These are phyloP conservation scores for Habropoda laboriosa DNA, from an alignment of 1,140 invertebrate genomes.

Conservation along the genomic window DNA sequence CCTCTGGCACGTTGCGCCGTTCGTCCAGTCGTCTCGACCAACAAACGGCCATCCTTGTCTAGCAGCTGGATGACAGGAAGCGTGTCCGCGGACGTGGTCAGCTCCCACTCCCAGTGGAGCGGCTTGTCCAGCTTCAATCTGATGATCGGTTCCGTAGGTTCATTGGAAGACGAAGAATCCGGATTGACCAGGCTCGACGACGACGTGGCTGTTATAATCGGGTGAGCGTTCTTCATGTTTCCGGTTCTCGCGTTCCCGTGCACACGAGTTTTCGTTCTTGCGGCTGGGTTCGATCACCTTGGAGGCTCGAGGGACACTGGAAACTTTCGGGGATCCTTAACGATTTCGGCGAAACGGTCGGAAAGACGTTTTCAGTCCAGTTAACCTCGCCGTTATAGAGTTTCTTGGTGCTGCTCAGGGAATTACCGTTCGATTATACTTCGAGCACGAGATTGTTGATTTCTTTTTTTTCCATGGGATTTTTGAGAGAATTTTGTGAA, in stretches of 20 bases:
- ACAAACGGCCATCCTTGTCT: conserved; percentile 73
- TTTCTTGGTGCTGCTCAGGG: too few relatives aligned
- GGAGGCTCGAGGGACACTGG: neutral
- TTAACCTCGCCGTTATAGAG: too few relatives aligned
- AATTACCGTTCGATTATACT: too few relatives aligned
- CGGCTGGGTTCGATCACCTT: conserved; percentile 14
- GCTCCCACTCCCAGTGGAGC: conserved; percentile 75
- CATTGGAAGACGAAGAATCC: conserved; percentile 44
- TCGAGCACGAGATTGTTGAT: too few relatives aligned
- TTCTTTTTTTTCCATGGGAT: too few relatives aligned
- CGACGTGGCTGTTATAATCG: conserved; percentile 67
- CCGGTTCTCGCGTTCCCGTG: conserved; percentile 34
- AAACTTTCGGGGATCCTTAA: neutral
- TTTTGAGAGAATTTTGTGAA: too few relatives aligned
- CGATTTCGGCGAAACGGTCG: neutral
- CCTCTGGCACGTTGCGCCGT: conserved; percentile 75
- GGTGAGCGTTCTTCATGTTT: conserved; percentile 66
- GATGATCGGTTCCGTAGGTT: conserved; percentile 69
- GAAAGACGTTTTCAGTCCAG: neutral
- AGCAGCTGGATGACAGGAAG: conserved; percentile 75
- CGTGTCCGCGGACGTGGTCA: conserved; percentile 74
- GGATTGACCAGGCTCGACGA: conserved; percentile 32
- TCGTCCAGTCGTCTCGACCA: conserved; percentile 75
- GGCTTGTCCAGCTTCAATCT: conserved; percentile 75
- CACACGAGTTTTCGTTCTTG: neutral